Evolutionary conservation across 2,113 vertebrate genomes (phyloP).

Genomic region (Indicator maculatus): DNA sequence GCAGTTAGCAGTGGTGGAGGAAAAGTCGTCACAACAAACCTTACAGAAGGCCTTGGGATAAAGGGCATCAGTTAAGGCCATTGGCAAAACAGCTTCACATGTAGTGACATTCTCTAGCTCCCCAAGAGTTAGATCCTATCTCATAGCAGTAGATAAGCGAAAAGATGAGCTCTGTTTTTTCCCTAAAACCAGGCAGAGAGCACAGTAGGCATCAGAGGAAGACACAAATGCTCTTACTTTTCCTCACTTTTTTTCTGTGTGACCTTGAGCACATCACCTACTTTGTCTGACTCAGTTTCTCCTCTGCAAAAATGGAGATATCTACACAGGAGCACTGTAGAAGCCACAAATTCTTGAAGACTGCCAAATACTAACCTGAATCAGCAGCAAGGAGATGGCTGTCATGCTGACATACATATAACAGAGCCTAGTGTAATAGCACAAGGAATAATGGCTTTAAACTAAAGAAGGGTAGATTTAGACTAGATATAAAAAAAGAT

Average conservation of each 20-base stretch:
- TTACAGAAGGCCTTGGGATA: not conserved
- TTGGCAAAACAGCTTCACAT: not conserved
- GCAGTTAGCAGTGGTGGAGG: not conserved
- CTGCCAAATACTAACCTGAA: not conserved
- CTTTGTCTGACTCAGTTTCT: not conserved
- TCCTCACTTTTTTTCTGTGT: not conserved
- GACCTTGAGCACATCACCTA: not conserved
- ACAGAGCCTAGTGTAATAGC: fast-evolving
- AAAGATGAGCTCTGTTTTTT: not conserved
- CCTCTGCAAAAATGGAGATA: not conserved
- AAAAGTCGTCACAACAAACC: not conserved
- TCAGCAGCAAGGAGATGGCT: not conserved
- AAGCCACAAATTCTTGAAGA: not conserved
- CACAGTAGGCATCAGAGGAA: not conserved
- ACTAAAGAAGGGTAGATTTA: not conserved
- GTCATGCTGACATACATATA: not conserved
- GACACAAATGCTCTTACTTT: not conserved
- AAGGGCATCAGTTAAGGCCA: not conserved
- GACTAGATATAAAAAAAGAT: not conserved
- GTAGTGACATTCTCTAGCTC: not conserved
- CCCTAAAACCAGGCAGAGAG: not conserved
- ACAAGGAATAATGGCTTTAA: not conserved
- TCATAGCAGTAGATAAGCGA: not conserved
- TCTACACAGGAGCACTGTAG: not conserved
- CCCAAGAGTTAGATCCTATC: not conserved